Evolutionary conservation across 2,797 vertebrate genomes (phyloP).

Genomic region (Propithecus deckenii): DNA sequence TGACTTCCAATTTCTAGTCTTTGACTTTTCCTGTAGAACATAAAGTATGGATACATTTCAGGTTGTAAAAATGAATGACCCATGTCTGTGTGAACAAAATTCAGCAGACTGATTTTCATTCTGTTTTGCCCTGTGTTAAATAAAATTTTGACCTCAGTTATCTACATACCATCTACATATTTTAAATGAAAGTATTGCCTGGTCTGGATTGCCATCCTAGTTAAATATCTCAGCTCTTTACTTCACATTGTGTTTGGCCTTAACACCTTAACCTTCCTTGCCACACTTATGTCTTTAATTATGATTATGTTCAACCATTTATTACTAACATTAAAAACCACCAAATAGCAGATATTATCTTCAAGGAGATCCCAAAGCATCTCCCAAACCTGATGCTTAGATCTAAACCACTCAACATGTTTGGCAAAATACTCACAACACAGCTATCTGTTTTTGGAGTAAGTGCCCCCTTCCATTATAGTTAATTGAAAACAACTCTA

Average conservation of each 20-base stretch:
- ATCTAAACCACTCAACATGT: conserved; percentile 84
- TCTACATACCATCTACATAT: conserved; percentile 44
- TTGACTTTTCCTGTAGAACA: neutral
- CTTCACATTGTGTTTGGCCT: conserved; percentile 33
- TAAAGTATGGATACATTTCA: neutral
- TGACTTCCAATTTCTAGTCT: conserved; percentile 4
- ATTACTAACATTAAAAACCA: conserved; percentile 53
- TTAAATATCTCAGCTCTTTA: conserved; percentile 27
- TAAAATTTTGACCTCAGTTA: conserved; percentile 52
- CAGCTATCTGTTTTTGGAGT: conserved; percentile 85
- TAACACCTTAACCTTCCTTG: conserved; percentile 12
- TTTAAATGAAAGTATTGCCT: conserved; percentile 8
- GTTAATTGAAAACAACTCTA: conserved; percentile 89
- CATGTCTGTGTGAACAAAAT: neutral
- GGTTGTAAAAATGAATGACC: neutral
- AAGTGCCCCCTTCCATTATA: conserved; percentile 84
- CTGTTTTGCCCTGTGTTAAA: neutral
- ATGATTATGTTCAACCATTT: conserved; percentile 46
- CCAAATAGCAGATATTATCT: conserved; percentile 42
- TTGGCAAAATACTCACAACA: conserved; percentile 80
- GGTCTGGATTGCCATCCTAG: neutral
- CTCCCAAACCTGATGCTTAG: conserved; percentile 77
- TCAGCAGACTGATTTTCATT: conserved; percentile 13
- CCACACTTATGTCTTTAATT: conserved; percentile 7
- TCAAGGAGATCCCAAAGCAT: conserved; percentile 74